Conservation (phyloP, 2,113 vertebrate genomes). For the Pterocles burchelli region DNA sequence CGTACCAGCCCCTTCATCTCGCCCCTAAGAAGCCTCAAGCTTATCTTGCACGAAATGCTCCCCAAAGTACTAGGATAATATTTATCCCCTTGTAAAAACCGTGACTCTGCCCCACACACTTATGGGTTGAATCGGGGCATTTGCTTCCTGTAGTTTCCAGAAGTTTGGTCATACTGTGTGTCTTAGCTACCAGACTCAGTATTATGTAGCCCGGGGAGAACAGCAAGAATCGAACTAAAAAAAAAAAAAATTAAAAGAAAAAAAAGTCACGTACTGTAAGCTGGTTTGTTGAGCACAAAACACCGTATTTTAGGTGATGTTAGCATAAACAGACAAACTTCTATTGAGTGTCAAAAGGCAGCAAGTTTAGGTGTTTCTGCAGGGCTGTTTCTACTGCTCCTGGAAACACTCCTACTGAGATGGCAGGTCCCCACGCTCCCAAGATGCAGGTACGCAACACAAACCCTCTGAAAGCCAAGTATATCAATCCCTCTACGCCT, state of each 20-base stretch:
- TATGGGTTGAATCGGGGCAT: neutral
- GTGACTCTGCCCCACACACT: neutral
- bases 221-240: neutral
- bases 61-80: constrained; percentile 4
- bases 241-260: neutral
- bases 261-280: neutral
- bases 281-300: neutral
- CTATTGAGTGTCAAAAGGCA: neutral
- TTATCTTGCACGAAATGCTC: constrained; percentile 12
- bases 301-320: neutral
- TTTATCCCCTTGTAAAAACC: constrained; percentile 37
- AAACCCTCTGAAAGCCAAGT: neutral
- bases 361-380: neutral
- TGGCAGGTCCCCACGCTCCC: neutral
- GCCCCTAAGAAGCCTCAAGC: neutral
- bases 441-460: accelerated
- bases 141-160: neutral
- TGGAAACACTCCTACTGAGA: neutral
- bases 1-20: neutral
- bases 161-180: neutral
- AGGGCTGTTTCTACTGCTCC: neutral
- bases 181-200: neutral
- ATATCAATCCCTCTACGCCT: neutral
- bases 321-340: neutral
- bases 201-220: neutral